Conservation (phyloP, 2,113 vertebrate genomes). For the Carassius gibelio region DNA sequence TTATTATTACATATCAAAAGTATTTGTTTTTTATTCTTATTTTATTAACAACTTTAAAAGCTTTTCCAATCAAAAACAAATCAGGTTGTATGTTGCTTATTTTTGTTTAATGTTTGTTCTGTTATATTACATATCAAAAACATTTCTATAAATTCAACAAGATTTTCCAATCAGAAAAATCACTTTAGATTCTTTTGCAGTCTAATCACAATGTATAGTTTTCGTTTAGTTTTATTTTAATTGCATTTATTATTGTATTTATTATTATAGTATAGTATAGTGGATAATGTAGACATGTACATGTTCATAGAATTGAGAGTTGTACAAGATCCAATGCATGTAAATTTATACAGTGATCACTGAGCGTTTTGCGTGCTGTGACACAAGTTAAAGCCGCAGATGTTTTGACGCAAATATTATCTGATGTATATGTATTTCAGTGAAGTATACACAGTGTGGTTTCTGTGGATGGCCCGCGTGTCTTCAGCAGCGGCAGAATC, state of each 20-base stretch:
- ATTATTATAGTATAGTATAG: not conserved
- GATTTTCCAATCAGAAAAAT: too few species aligned
- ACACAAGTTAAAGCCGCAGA: slow-evolving; percentile 5
- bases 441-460: slow-evolving; percentile 40
- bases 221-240: not conserved
- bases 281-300: not conserved
- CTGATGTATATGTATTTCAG: slow-evolving; percentile 49
- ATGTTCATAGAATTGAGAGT: not conserved
- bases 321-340: not conserved
- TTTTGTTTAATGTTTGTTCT: too few species aligned
- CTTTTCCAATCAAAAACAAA: too few species aligned
- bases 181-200: too few species aligned
- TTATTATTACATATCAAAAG: too few species aligned
- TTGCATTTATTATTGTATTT: not conserved
- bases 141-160: too few species aligned
- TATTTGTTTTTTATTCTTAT: too few species aligned
- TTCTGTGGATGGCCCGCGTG: slow-evolving; percentile 33
- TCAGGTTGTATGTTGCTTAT: too few species aligned
- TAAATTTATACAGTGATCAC: not conserved
- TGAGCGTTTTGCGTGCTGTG: slow-evolving; percentile 5
- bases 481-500: slow-evolving; percentile 34
- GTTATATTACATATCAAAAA: too few species aligned
- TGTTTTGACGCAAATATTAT: slow-evolving; percentile 20
- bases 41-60: too few species aligned
- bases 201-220: not conserved